phyloP scores from a whole-genome alignment of 2,797 vertebrate genomes.

The Cephalopachus bancanus region DNA sequence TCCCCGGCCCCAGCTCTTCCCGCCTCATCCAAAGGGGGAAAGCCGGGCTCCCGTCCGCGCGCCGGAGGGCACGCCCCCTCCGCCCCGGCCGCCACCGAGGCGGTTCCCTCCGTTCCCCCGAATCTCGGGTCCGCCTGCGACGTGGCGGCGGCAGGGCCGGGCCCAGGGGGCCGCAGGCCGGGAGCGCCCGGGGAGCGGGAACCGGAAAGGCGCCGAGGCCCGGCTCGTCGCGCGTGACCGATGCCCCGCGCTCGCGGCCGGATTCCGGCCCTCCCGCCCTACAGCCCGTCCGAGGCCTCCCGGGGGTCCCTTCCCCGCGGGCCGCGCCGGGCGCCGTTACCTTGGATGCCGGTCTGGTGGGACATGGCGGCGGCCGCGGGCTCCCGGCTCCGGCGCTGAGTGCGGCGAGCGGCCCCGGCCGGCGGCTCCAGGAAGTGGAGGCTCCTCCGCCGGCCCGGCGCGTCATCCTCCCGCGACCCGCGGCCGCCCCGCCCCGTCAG shows the following conservation, averaged over 20 bases:
- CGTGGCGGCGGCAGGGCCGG: constrained; percentile 39
- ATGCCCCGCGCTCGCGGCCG: neutral
- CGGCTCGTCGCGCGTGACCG: neutral
- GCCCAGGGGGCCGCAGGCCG: neutral
- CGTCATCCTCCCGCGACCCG: constrained; percentile 79
- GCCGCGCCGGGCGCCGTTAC: constrained; percentile 70
- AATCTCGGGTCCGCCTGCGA: neutral
- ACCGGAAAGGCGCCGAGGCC: neutral
- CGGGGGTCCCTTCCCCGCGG: constrained; percentile 9
- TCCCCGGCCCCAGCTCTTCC: neutral
- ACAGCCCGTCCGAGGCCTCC: neutral
- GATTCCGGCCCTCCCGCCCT: neutral
- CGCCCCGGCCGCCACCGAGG: neutral
- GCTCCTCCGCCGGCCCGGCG: neutral
- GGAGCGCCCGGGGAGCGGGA: neutral
- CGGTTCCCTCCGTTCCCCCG: neutral
- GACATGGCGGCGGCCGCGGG: constrained; percentile 91
- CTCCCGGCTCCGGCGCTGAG: constrained; percentile 55
- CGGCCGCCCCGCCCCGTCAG: neutral
- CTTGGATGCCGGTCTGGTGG: constrained; percentile 98
- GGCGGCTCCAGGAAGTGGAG: constrained; percentile 83
- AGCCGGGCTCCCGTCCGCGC: neutral
- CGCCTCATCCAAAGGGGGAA: neutral
- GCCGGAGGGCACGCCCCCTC: constrained; percentile 41
- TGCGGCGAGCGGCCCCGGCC: constrained; percentile 75